phyloP scores from a whole-genome alignment of 2,888 invertebrate genomes.

The Coleophora flavipennella region DNA sequence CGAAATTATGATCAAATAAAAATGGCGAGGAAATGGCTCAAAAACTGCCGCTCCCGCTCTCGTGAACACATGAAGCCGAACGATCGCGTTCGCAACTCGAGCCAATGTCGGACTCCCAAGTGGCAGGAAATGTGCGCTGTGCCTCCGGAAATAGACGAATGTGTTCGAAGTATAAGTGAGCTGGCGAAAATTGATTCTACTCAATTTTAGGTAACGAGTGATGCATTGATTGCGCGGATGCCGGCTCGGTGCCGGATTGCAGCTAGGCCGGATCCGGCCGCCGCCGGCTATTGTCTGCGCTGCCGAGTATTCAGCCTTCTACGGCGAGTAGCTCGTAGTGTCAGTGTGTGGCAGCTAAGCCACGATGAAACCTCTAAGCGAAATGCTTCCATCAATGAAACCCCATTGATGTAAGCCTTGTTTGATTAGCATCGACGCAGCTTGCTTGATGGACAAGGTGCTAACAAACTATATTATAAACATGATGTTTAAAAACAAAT shows the following conservation, averaged over 20 bases:
- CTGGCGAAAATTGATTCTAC: constrained; percentile 41
- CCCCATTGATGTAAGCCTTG: too few relatives aligned
- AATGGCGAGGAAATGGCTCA: constrained; percentile 34
- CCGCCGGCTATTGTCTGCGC: not conserved
- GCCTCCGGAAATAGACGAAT: constrained; percentile 45
- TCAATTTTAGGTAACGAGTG: constrained; percentile 33
- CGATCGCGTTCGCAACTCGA: constrained; percentile 4
- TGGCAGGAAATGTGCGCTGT: constrained; percentile 42
- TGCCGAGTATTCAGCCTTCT: too few relatives aligned
- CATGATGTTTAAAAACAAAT: too few relatives aligned
- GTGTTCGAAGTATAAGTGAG: constrained; percentile 50
- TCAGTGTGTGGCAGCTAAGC: too few relatives aligned
- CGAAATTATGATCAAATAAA: constrained; percentile 61
- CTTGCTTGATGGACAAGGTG: too few relatives aligned
- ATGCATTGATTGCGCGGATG: constrained; percentile 38
- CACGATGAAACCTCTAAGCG: too few relatives aligned
- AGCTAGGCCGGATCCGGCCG: too few relatives aligned
- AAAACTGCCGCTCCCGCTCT: constrained; percentile 12
- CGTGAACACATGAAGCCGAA: not conserved
- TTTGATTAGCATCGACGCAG: too few relatives aligned
- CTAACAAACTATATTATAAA: too few relatives aligned
- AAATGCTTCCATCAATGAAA: too few relatives aligned
- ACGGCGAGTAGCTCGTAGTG: too few relatives aligned
- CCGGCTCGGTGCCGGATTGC: constrained; percentile 22
- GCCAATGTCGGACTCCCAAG: not conserved